phyloP scores from a whole-genome alignment of 1,140 invertebrate species.

The Ceratitis capitata region DNA sequence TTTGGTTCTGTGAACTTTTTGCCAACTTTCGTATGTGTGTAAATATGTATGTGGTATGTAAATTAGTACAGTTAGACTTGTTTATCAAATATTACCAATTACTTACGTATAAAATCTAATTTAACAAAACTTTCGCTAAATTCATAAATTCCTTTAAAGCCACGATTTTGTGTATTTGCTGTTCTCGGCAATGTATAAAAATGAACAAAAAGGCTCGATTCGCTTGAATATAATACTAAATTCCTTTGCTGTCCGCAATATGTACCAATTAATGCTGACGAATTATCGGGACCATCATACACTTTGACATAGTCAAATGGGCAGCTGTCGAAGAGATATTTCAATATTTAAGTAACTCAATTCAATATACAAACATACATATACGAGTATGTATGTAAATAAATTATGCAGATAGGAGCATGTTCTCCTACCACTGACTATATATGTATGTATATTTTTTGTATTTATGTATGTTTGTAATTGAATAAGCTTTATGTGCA shows the following conservation, averaged over 20 bases:
- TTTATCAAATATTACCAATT: conserved; percentile 41
- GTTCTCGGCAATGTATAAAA: conserved; percentile 90
- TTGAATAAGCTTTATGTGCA: conserved; percentile 36
- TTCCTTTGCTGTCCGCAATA: conserved; percentile 98
- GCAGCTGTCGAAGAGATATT: conserved; percentile 76
- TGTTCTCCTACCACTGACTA: not conserved
- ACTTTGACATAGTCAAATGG: conserved; percentile 98
- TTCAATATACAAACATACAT: conserved; percentile 5
- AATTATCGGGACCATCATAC: conserved; percentile 90
- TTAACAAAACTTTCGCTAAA: conserved; percentile 97
- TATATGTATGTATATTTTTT: not conserved
- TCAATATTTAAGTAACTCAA: conserved; percentile 2
- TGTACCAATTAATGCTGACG: conserved; percentile 90
- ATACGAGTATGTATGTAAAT: not conserved
- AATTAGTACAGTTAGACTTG: not conserved
- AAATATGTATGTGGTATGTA: too few species aligned
- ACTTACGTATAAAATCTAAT: conserved; percentile 92
- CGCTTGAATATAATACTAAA: conserved; percentile 92
- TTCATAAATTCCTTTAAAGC: conserved; percentile 95
- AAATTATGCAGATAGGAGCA: not conserved
- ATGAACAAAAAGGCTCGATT: conserved; percentile 86
- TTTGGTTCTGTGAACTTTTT: too few species aligned
- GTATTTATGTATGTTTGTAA: conserved; percentile 12
- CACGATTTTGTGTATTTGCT: conserved; percentile 91
- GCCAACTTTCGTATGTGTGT: too few species aligned